Conservation (phyloP, 2,113 vertebrate species). For the Morone chrysops region DNA sequence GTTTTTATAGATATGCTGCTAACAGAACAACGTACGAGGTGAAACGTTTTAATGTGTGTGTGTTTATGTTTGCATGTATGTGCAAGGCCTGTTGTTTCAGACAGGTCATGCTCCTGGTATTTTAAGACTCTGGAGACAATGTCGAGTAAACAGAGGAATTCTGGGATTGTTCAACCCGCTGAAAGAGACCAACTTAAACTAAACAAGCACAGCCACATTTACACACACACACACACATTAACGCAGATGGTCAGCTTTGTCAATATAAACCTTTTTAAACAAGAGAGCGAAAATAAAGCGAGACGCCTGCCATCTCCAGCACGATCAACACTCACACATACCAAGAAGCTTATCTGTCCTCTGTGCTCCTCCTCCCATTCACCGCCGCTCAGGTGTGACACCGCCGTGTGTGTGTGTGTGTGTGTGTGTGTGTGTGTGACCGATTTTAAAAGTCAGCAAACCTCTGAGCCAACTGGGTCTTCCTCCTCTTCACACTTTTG, state of each 20-base stretch:
- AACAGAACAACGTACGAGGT: not conserved
- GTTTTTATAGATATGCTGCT: not conserved
- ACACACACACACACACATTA: slow-evolving; percentile 12
- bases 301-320: slow-evolving; percentile 5
- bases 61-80: not conserved
- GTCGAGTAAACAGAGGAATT: slow-evolving; percentile 60
- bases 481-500: not conserved
- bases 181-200: slow-evolving; percentile 38
- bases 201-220: slow-evolving; percentile 13
- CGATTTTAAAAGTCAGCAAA: not conserved
- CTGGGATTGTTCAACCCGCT: slow-evolving; percentile 47
- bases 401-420: not conserved
- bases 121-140: slow-evolving; percentile 60
- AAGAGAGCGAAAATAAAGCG: not conserved
- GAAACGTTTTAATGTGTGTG: not conserved
- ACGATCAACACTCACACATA: slow-evolving; percentile 9
- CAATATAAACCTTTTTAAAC: not conserved
- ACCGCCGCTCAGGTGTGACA: slow-evolving; percentile 42
- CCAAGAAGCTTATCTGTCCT: slow-evolving; percentile 23
- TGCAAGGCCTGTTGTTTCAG: slow-evolving; percentile 9
- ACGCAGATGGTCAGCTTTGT: not conserved
- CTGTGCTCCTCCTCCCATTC: not conserved
- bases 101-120: slow-evolving; percentile 47
- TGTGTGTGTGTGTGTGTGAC: not conserved
- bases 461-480: not conserved